A percentile compares a stretch with the other conserved stretches of the same genome.
Evolutionary conservation across 2,113 vertebrate species (phyloP).

Genomic region (Eira barbara): DNA sequence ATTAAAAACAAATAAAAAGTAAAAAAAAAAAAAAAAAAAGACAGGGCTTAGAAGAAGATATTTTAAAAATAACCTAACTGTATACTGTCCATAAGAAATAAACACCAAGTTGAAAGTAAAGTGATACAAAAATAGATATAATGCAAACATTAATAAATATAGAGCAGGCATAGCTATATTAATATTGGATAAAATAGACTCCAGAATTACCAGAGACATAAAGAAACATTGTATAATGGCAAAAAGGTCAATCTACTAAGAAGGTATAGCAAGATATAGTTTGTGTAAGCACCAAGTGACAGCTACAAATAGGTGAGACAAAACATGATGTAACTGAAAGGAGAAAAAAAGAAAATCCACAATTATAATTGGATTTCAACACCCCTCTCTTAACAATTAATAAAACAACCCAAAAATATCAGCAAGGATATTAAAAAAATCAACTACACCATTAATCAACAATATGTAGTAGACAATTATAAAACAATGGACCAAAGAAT

Average conservation of each 20-base stretch:
- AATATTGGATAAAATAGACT: neutral
- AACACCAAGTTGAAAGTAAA: neutral
- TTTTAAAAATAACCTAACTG: neutral
- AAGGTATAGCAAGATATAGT: neutral
- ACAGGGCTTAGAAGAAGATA: neutral
- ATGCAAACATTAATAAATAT: neutral
- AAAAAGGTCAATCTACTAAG: neutral
- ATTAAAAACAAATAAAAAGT: neutral
- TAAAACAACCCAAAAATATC: neutral
- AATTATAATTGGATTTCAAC: neutral
- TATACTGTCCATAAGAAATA: neutral
- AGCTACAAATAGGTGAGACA: neutral
- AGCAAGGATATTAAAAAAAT: neutral
- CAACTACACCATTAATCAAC: neutral
- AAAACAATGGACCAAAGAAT: neutral
- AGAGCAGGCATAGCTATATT: neutral
- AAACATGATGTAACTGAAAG: neutral
- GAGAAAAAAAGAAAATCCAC: neutral
- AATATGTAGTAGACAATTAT: neutral
- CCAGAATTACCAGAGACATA: neutral
- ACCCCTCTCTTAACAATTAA: neutral
- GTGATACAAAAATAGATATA: neutral
- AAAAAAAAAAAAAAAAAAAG: neutral
- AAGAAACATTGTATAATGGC: neutral
- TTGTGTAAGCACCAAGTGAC: neutral